Evolutionary conservation across 2,888 invertebrate species (phyloP).

Genomic region (Pachliopta kotzebuea): DNA sequence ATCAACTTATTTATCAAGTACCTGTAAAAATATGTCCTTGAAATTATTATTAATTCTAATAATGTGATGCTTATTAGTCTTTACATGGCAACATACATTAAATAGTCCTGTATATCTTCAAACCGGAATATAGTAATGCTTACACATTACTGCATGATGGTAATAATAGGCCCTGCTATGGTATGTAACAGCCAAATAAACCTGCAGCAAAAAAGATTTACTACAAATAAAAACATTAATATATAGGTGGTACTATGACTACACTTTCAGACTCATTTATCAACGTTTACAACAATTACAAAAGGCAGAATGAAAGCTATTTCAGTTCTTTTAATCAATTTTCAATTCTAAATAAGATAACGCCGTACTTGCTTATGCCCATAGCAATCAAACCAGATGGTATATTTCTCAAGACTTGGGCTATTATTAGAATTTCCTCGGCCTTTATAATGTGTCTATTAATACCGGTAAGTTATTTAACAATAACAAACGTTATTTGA

Average conservation of each 20-base stretch:
- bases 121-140: too few relatives aligned
- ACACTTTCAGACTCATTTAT: conserved; percentile 62
- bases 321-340: conserved; percentile 60
- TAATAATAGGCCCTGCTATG: too few relatives aligned
- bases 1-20: background rate
- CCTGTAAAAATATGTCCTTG: too few relatives aligned
- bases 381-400: conserved; percentile 65
- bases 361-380: conserved; percentile 62
- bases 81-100: too few relatives aligned
- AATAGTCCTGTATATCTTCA: too few relatives aligned
- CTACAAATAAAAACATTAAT: too few relatives aligned
- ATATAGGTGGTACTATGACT: too few relatives aligned
- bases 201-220: too few relatives aligned
- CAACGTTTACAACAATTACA: conserved; percentile 55
- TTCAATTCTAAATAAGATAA: conserved; percentile 50
- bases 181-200: too few relatives aligned
- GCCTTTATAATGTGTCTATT: conserved; percentile 61
- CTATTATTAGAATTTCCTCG: conserved; percentile 50
- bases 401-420: conserved; percentile 63
- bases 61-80: too few relatives aligned
- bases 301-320: conserved; percentile 52
- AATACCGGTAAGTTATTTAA: conserved; percentile 52
- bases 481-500: conserved; percentile 11
- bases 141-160: too few relatives aligned
- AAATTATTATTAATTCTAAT: too few relatives aligned